phyloP scores from a whole-genome alignment of 2,113 vertebrate species.

The Opisthocomus hoazin region DNA sequence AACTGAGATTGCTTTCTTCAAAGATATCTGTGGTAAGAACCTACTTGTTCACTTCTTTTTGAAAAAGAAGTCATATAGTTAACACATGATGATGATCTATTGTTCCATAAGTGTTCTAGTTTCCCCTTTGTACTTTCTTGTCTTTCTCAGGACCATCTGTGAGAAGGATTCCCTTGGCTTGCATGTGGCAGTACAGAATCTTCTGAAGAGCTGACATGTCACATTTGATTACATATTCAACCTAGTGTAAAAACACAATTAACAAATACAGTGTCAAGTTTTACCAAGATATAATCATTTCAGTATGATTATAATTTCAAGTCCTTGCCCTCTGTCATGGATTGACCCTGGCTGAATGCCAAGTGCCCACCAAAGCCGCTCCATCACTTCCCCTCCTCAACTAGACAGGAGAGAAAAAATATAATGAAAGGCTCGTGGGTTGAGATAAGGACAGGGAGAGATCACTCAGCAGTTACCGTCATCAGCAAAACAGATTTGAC shows the following conservation, averaged over 20 bases:
- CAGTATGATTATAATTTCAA: neutral
- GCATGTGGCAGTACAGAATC: constrained; percentile 93
- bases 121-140: constrained; percentile 81
- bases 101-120: neutral
- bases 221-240: constrained; percentile 93
- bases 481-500: too few species aligned
- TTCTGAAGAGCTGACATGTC: constrained; percentile 97
- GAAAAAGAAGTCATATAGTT: neutral
- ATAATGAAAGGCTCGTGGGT: too few species aligned
- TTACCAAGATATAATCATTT: neutral
- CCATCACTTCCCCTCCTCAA: too few species aligned
- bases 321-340: too few species aligned
- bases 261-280: neutral
- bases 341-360: too few species aligned
- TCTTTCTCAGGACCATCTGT: constrained; percentile 95
- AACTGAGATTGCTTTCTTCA: neutral
- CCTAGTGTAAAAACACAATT: constrained; percentile 64
- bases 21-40: neutral
- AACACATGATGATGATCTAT: neutral
- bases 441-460: too few species aligned
- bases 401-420: too few species aligned
- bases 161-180: constrained; percentile 91
- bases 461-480: too few species aligned
- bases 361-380: too few species aligned
- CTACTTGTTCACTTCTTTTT: neutral